Evolutionary conservation across 2,888 invertebrate species (phyloP).

Genomic region (Fragum whitleyi): DNA sequence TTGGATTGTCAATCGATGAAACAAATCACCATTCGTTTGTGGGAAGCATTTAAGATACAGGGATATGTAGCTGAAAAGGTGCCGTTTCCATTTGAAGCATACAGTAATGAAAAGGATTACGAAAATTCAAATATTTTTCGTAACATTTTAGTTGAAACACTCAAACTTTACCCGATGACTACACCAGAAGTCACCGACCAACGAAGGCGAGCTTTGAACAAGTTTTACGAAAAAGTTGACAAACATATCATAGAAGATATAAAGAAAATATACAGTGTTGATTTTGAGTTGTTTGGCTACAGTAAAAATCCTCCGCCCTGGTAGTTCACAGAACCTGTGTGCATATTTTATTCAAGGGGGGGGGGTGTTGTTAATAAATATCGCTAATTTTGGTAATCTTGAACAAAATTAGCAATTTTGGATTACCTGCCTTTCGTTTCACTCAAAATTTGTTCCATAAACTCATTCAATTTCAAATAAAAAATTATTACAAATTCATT

Average conservation of each 20-base stretch:
- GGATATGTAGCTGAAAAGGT: not conserved
- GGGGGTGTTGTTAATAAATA: too few species aligned
- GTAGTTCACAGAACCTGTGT: not conserved
- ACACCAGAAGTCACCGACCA: not conserved
- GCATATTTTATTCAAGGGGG: too few species aligned
- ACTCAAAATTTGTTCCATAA: too few species aligned
- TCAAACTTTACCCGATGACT: not conserved
- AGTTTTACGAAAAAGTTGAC: not conserved
- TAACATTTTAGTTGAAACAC: not conserved
- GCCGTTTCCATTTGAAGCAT: not conserved
- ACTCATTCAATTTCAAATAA: too few species aligned
- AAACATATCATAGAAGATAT: not conserved
- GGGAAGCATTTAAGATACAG: not conserved
- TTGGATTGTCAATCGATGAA: not conserved
- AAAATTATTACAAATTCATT: too few species aligned
- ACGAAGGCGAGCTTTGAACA: not conserved
- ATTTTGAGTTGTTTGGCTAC: constrained; percentile 19
- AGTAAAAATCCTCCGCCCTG: not conserved
- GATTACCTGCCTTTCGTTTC: too few species aligned
- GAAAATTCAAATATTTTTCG: not conserved
- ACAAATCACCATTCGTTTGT: not conserved
- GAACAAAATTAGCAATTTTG: too few species aligned
- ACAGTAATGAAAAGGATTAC: not conserved
- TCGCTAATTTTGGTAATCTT: too few species aligned
- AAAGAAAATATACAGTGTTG: not conserved